Evolutionary conservation across 1,140 invertebrate genomes (phyloP).

Genomic region (Drosophila orena): DNA sequence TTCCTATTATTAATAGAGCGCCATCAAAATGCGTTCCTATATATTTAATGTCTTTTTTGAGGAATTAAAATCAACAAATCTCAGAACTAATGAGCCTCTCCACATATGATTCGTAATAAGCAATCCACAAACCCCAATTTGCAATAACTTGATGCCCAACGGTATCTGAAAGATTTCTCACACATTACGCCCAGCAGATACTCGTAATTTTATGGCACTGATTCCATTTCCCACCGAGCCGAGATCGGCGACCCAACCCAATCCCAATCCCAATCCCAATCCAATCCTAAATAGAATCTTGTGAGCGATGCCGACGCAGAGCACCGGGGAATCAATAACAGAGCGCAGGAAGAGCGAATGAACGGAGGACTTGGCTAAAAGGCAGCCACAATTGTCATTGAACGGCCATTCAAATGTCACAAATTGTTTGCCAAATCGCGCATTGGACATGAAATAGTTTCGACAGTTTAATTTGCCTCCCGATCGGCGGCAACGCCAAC

Average conservation of each 20-base stretch:
- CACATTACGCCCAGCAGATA: conserved; percentile 42
- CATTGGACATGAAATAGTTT: conserved; percentile 84
- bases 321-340: conserved; percentile 45
- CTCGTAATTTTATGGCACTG: conserved; percentile 40
- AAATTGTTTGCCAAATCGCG: conserved; percentile 84
- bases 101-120: not conserved
- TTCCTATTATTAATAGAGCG: too few relatives aligned
- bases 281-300: conserved; percentile 27
- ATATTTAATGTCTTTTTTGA: too few relatives aligned
- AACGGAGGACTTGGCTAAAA: conserved; percentile 52
- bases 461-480: conserved; percentile 85
- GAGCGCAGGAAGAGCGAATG: conserved; percentile 16
- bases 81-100: not conserved
- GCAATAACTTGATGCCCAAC: conserved; percentile 9
- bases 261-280: conserved; percentile 13
- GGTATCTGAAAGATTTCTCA: conserved; percentile 36
- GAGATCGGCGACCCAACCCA: conserved; percentile 28
- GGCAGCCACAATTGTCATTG: conserved; percentile 77
- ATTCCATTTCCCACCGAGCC: conserved; percentile 54
- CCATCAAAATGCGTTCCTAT: too few relatives aligned
- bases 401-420: conserved; percentile 84
- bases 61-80: not conserved
- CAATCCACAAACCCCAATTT: not conserved
- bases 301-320: conserved; percentile 49
- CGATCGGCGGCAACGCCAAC: conserved; percentile 50